Base-by-base conservation (phyloP, 2,888 invertebrate species). In the Caenorhabditis japonica region DNA sequence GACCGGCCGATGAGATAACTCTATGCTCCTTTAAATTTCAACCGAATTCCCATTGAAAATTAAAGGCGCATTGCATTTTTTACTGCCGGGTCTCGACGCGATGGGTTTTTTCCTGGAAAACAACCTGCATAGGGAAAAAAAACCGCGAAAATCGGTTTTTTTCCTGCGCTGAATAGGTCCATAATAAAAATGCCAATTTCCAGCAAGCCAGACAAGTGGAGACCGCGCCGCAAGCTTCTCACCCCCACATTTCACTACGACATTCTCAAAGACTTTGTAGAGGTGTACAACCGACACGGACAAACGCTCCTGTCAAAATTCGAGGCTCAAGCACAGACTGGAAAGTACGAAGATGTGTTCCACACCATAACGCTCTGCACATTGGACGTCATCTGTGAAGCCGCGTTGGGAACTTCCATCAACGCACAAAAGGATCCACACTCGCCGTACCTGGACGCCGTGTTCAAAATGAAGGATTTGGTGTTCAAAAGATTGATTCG, bases 171-270 rank as follows among this genome's bases (percentile, higher is more conserved):
- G n/a, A n/a, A n/a, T n/a, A n/a, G n/a, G n/a, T n/a, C n/a, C n/a
- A n/a, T n/a, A n/a, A n/a, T n/a, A n/a, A n/a, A n/a, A n/a, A n/a
- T n/a, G n/a, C 34, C 8, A 10, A 30, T 33, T 76, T 80, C 60
- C 56, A 86, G 86, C 51, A 81, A 87, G 53, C 86, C 86, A 10
- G 83, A 84, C 15, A 90, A 90, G 80, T 90, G 90, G 90, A 83
- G 87, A 41, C 84, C 82, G 0, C 80, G 89, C 33, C 80, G 90
- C 5, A 88, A 88, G 64, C 80, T 90, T 62, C 79, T 90, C 38
- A 90, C 90, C 2, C 90, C 90, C 21, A 88, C 90, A 3, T 90
- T 90, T 77, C 90, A 90, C 78, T 90, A 89, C 79, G 88, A 89
- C 73, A 89, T 90, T 58, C 84, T 90, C 25, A 85, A 89, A 68